These are phyloP conservation scores for Physocephala rufipes DNA, from an alignment of 2,888 invertebrate species.

Conservation along the genomic window DNA sequence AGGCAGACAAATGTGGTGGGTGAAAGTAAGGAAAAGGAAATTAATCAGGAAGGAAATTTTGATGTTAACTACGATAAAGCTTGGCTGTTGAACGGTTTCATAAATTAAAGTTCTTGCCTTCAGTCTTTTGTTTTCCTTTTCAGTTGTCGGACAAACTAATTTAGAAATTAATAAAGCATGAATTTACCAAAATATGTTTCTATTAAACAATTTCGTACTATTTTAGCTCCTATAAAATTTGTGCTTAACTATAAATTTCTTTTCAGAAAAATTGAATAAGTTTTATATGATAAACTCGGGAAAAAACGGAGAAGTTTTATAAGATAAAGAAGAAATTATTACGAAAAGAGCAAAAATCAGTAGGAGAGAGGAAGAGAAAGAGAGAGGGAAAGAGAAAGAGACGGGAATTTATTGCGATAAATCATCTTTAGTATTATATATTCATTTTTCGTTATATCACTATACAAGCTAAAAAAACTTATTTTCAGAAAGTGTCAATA, in stretches of 20 bases:
- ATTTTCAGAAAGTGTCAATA: too few relatives aligned
- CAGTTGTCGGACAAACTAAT: too few relatives aligned
- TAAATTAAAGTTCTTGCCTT: conserved; percentile 11
- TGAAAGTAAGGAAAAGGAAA: not conserved
- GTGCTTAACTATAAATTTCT: too few relatives aligned
- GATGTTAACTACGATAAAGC: not conserved
- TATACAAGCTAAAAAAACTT: not conserved
- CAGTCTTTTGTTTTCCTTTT: conserved; percentile 6
- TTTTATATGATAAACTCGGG: too few relatives aligned
- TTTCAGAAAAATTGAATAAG: too few relatives aligned
- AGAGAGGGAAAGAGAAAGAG: not conserved
- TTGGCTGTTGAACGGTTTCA: too few relatives aligned
- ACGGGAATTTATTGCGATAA: not conserved
- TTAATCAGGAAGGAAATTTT: not conserved
- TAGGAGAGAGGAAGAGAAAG: not conserved
- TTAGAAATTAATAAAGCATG: too few relatives aligned
- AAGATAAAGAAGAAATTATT: not conserved
- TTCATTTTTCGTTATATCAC: too few relatives aligned
- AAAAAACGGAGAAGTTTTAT: not conserved
- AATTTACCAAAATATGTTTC: too few relatives aligned
- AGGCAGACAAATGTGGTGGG: not conserved
- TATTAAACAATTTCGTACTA: too few relatives aligned
- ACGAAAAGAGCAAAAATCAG: not conserved
- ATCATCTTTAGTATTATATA: too few relatives aligned
- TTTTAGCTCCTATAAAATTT: too few relatives aligned